These are phyloP conservation scores for Malthinus seriepunctatus DNA, from an alignment of 2,888 invertebrate species.

Conservation along the genomic window DNA sequence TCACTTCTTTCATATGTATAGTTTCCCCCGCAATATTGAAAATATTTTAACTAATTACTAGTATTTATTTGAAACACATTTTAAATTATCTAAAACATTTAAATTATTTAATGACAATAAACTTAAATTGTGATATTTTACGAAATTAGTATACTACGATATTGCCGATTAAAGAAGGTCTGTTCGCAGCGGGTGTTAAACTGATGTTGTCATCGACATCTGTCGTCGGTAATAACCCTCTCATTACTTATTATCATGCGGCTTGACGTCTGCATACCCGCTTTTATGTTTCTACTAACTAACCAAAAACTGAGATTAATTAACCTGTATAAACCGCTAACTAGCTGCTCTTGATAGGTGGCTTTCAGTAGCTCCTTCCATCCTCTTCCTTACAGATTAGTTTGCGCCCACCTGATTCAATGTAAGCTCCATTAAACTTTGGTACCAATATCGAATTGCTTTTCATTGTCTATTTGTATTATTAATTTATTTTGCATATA, in stretches of 20 bases:
- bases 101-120: neutral
- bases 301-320: slow-evolving; percentile 51
- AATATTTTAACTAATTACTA: too few relatives aligned
- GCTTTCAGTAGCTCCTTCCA: slow-evolving; percentile 21
- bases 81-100: neutral
- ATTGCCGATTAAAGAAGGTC: slow-evolving; percentile 38
- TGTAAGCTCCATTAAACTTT: slow-evolving; percentile 1
- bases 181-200: slow-evolving; percentile 41
- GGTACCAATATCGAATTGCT: neutral
- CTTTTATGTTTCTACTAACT: slow-evolving; percentile 48
- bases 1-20: too few relatives aligned
- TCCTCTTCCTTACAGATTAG: slow-evolving; percentile 15
- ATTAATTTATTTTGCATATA: neutral
- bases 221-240: slow-evolving; percentile 50
- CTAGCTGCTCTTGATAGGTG: slow-evolving; percentile 48
- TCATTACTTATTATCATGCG: slow-evolving; percentile 51
- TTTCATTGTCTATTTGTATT: slow-evolving; percentile 1
- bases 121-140: slow-evolving; percentile 5
- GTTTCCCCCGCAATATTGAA: too few relatives aligned
- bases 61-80: too few relatives aligned
- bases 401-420: slow-evolving; percentile 15
- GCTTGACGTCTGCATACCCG: slow-evolving; percentile 44
- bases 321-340: slow-evolving; percentile 48
- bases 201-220: slow-evolving; percentile 46
- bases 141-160: slow-evolving; percentile 34